Base-by-base conservation (phyloP, 2,113 vertebrate species). In the Chloroceryle aenea region DNA sequence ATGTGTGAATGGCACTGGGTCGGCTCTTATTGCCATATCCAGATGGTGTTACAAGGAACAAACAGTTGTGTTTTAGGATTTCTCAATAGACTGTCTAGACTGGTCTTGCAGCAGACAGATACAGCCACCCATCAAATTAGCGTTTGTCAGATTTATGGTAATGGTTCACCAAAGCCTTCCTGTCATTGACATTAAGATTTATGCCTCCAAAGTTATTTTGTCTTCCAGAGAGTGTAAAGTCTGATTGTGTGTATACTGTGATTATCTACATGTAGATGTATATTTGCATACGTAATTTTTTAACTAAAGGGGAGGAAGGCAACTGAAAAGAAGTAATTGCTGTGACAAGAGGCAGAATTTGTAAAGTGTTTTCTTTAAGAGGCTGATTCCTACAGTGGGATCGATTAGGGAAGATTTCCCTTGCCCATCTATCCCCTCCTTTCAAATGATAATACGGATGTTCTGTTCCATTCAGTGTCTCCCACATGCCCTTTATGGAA, bases 111-210 rank as follows among this genome's bases (percentile, higher is more conserved):
- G 99, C 99, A 99, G 99, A 99, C 99, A 99, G 99, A 99, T 99
- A 99, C 99, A 99, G 99, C 99, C 99, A 99, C 99, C 99, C 99
- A 99, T 99, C 99, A 99, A 99, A 99, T 99, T 99, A 99, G 99
- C 97, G 98, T 99, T 99, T 99, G 99, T 99, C 99, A 99, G 99
- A 99, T 99, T 99, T 99, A 99, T 99, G 99, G 99, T 99, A 99
- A 99, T 99, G 99, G 99, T 98, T 98, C 98, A 98, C 99, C 99
- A 99, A 99, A 99, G 99, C 99, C 98, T 99, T 99, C 99, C 99
- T 99, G 99, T 99, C 99, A 99, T 97, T 99, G 99, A 99, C 99
- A 98, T 99, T 97, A 98, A 99, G 99, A 99, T 99, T 99, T 99
- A 99, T 98, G 98, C 98, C 98, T 98, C 97, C 97, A 64, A 96